Conservation (phyloP, 35 echinoderm and acorn worm species). For the Chiridota heheva region DNA sequence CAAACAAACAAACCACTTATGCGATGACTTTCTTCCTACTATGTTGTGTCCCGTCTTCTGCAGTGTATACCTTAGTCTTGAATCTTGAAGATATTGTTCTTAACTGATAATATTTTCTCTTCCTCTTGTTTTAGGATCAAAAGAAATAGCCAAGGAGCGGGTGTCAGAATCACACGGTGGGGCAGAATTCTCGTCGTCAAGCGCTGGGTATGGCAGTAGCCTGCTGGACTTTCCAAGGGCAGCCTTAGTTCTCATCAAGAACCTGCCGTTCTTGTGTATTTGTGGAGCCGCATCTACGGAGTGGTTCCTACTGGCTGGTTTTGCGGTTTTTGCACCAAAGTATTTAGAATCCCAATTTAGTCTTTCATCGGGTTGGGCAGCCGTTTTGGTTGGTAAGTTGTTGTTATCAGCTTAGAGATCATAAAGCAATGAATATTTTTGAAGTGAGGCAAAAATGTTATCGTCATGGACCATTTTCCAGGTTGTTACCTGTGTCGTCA, state of each 20-base stretch:
- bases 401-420: not conserved
- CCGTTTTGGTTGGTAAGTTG: conserved; percentile 52
- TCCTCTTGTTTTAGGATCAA: conserved; percentile 22
- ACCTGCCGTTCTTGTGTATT: conserved; percentile 70
- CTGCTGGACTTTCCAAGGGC: conserved; percentile 64
- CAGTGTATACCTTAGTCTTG: no score
- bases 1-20: no score
- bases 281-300: conserved; percentile 54
- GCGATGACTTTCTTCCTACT: no score
- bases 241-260: conserved; percentile 42
- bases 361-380: conserved; percentile 47
- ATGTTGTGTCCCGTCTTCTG: no score
- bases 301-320: conserved; percentile 74
- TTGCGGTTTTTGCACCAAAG: conserved; percentile 78
- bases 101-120: no score
- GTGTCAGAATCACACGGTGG: conserved; percentile 63
- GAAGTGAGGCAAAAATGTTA: no score
- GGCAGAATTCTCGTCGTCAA: conserved; percentile 27
- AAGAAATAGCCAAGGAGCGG: conserved; percentile 12
- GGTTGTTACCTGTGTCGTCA: no score
- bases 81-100: no score
- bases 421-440: no score
- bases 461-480: no score
- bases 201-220: conserved; percentile 49
- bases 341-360: conserved; percentile 79